phyloP scores from a whole-genome alignment of 2,797 vertebrate genomes.

The Darevskia nairensis region DNA sequence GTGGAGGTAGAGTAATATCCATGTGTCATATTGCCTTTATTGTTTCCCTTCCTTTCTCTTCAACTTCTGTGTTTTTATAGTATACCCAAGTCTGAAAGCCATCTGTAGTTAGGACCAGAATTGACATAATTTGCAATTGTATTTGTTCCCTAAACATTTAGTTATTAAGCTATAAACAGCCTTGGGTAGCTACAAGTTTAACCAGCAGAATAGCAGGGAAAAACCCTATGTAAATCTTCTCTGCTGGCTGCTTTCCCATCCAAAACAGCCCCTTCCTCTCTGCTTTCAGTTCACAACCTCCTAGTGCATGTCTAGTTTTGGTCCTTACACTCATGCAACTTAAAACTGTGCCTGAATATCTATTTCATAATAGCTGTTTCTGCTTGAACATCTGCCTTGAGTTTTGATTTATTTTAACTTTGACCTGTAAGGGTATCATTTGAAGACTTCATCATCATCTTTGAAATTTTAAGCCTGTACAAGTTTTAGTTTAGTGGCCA shows the following conservation, averaged over 20 bases:
- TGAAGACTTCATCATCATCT: constrained; percentile 3
- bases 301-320: neutral
- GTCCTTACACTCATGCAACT: neutral
- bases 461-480: neutral
- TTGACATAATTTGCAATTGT: neutral
- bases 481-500: neutral
- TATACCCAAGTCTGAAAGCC: neutral
- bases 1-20: constrained; percentile 84
- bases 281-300: neutral
- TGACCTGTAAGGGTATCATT: neutral
- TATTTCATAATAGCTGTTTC: neutral
- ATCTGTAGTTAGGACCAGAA: neutral
- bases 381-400: neutral
- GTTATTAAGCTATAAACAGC: neutral
- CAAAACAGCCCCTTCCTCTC: neutral
- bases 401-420: neutral
- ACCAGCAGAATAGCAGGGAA: neutral
- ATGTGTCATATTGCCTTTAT: neutral
- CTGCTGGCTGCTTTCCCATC: neutral
- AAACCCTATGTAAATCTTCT: neutral
- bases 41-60: constrained; percentile 17
- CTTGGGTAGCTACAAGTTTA: neutral
- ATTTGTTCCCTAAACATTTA: neutral
- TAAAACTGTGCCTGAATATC: neutral
- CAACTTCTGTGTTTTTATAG: neutral